Percentiles rank a stretch among this genome's conserved stretches.
phyloP scores from a whole-genome alignment of 2,797 vertebrate species.

The Poeciliopsis turneri region DNA sequence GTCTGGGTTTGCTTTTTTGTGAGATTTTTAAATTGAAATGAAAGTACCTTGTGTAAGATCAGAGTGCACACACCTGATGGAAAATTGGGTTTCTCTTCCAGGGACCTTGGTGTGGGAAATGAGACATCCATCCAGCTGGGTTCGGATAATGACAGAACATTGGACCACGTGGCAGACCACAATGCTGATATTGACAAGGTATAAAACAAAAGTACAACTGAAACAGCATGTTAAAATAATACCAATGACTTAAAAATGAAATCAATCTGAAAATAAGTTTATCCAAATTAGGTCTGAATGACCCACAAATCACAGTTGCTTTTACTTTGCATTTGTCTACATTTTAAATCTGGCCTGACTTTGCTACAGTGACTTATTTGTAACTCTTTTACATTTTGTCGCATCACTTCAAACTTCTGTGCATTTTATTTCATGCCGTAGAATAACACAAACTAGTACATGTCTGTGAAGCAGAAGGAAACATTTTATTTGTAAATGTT shows the following conservation, averaged over 20 bases:
- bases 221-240: background rate
- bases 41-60: constrained; percentile 21
- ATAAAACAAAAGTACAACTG: constrained; percentile 37
- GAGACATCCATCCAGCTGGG: constrained; percentile 76
- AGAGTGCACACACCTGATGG: constrained; percentile 40
- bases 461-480: background rate
- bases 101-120: constrained; percentile 81
- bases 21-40: constrained; percentile 11
- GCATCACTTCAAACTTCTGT: background rate
- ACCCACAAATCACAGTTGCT: background rate
- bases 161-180: constrained; percentile 79
- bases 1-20: constrained; percentile 7
- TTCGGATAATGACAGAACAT: constrained; percentile 80
- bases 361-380: background rate
- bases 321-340: background rate
- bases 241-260: background rate
- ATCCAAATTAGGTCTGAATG: background rate
- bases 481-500: background rate
- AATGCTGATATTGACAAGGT: constrained; percentile 87
- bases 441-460: background rate
- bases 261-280: background rate
- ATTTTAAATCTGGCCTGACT: background rate
- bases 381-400: background rate
- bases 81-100: constrained; percentile 73
- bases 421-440: background rate